Base-by-base conservation (phyloP, 2,797 vertebrate species). In the Sciurus carolinensis region DNA sequence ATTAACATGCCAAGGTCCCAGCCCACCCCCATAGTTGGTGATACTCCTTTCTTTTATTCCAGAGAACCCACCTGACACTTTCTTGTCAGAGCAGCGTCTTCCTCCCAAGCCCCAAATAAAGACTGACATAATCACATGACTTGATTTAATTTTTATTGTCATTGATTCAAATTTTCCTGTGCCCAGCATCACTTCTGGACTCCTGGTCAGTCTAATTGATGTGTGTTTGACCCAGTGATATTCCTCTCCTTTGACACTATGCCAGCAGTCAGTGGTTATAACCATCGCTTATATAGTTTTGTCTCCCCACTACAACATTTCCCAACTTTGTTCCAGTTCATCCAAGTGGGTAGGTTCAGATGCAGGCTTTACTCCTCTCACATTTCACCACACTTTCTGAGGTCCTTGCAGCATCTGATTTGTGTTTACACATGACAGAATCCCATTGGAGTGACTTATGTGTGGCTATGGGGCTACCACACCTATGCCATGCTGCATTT, bases 381-480 rank as follows among this genome's bases (percentile, higher is more conserved):
- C 80, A 52, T 22, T 36, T 73, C 28, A n/a, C 12, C 24, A 10
- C 52, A 8, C 8, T 17, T 12, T n/a, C 80, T 76, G 14, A 42
- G 1, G 5, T n/a, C 44, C 77, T n/a, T 54, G 72, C 36, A 4
- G 52, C 47, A 54, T 2, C 12, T 22, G n/a, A 15, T 83, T 39
- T 75, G 24, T n/a, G 5, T 15, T 10, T 15, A 5, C 2, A 0
- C 5, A 36, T 6, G 15, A 39, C 59, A 66, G 24, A 24, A 33
- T n/a, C 30, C 2, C 59, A 15, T 7, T 4, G 36, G 6, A 67
- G 15, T 0, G 0, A 17, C 0, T 0, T 20, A 12, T 59, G 5
- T 3, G 8, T 36, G 39, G 28, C 15, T 33, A 1, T 0, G 3
- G 57, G 73, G 22, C 9, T 42, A 17, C 57, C 0, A 0, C 0